Base-by-base conservation (phyloP, 2,888 invertebrate species). In the Aphidius colemani region DNA sequence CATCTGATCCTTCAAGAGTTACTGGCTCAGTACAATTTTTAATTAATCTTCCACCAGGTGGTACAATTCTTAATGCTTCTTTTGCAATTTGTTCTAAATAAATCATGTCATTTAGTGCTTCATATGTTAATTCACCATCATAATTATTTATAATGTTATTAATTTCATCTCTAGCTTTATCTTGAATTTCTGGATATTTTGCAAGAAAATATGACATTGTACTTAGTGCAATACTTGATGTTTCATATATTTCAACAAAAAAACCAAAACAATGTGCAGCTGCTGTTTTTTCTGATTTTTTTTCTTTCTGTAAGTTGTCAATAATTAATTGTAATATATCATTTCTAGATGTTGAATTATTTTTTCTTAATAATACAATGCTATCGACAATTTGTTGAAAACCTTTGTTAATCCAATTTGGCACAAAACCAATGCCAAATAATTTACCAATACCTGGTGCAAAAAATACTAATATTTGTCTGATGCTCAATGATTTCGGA, bases 211-310 rank as follows among this genome's bases (percentile, higher is more conserved):
- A 85, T 0, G 83, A 70, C 7, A 82, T 76, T 64, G 84, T 84
- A 11, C 81, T 79, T 59, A 85, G 72, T 2, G 83, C 78, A 2
- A 84, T 80, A 41, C 84, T 84, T 0, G 85, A 84, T 2, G 86
- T 85, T 73, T 86, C 86, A 68, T 82, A 85, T 2, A 85, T 85
- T 45, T 85, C 86, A 3, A 84, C 69, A 69, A 85, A 85, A 71
- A 86, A 86, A 8, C 84, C 80, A 11, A 84, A 76, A 9, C 83
- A 81, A 67, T 85, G 85, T 0, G 84, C 53, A n/a, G 53, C 77
- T 69, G 83, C 75, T 11, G 71, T 57, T 45, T 77, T 72, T 6
- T 72, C 75, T 51, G 78, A 78, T 7, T 58, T 53, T n/a, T 63
- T 51, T 0, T 48, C 40, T 39, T 45, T 48, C 7, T 13, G 9